A percentile compares a stretch with the other conserved stretches of the same genome.
phyloP scores from a whole-genome alignment of 2,113 vertebrate species.

The Danionella cerebrum region DNA sequence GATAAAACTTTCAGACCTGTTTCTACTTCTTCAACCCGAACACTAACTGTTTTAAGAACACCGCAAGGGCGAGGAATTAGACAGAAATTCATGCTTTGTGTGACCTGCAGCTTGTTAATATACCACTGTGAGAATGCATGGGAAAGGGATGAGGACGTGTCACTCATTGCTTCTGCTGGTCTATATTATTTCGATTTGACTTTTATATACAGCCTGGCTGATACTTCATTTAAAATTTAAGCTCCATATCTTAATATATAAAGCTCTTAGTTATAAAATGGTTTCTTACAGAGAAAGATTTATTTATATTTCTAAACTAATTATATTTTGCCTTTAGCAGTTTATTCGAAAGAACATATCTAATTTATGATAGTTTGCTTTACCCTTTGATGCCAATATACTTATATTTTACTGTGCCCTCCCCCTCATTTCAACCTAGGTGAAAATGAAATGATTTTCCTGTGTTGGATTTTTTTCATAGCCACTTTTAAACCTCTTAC shows the following conservation, averaged over 20 bases:
- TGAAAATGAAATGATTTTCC: no score
- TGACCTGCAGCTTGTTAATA: conserved; percentile 28
- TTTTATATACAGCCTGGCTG: neutral
- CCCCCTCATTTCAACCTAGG: neutral
- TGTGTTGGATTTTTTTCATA: no score
- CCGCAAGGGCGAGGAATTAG: no score
- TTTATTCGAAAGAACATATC: conserved; percentile 23
- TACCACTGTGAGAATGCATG: conserved; percentile 62
- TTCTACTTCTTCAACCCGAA: no score
- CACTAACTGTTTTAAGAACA: no score
- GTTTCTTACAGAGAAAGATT: conserved; percentile 44
- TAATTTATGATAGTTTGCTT: neutral
- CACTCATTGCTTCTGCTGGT: neutral
- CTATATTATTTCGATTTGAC: neutral
- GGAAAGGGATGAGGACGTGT: conserved; percentile 46
- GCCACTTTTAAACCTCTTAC: no score
- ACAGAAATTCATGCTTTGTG: no score
- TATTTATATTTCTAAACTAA: conserved; percentile 62
- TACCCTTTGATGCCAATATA: neutral
- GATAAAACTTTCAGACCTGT: no score
- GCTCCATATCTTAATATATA: conserved; percentile 21
- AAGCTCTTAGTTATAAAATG: conserved; percentile 44
- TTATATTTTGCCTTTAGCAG: conserved; percentile 45
- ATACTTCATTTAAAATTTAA: neutral
- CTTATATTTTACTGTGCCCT: neutral